These are phyloP conservation scores for Mystacornis crossleyi DNA, from an alignment of 2,113 vertebrate species.

Conservation along the genomic window DNA sequence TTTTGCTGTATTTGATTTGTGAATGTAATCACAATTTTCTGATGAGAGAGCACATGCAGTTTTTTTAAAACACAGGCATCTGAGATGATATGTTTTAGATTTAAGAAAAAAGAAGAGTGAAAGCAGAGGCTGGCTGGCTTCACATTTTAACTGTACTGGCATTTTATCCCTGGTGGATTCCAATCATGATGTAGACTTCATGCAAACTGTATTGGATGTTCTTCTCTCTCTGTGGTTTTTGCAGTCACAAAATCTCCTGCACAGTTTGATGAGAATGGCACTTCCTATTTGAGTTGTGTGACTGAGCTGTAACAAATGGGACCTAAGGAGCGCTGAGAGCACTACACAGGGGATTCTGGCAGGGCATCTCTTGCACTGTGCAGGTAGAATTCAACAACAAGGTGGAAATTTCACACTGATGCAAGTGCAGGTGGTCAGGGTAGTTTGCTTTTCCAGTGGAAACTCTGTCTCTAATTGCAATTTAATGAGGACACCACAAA, in stretches of 20 bases:
- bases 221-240: not conserved
- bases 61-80: not conserved
- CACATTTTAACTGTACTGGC: not conserved
- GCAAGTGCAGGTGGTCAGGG: not conserved
- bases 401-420: not conserved
- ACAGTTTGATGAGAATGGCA: not conserved
- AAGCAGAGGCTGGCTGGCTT: not conserved
- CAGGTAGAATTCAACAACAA: not conserved
- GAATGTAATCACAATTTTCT: constrained; percentile 25
- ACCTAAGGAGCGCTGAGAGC: not conserved
- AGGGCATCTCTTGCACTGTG: not conserved
- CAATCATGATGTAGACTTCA: not conserved
- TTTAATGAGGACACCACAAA: not conserved
- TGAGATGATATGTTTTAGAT: not conserved
- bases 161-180: constrained; percentile 26
- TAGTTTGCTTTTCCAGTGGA: not conserved
- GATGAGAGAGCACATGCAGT: not conserved
- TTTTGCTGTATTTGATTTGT: too few relatives aligned
- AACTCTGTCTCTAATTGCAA: not conserved
- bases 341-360: not conserved
- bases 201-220: constrained; percentile 2
- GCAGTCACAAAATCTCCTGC: constrained; percentile 7
- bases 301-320: not conserved
- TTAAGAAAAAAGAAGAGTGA: not conserved
- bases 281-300: constrained; percentile 21